Evolutionary conservation across 2,888 invertebrate genomes (phyloP).

Genomic region (Aproaerema taeniolella): DNA sequence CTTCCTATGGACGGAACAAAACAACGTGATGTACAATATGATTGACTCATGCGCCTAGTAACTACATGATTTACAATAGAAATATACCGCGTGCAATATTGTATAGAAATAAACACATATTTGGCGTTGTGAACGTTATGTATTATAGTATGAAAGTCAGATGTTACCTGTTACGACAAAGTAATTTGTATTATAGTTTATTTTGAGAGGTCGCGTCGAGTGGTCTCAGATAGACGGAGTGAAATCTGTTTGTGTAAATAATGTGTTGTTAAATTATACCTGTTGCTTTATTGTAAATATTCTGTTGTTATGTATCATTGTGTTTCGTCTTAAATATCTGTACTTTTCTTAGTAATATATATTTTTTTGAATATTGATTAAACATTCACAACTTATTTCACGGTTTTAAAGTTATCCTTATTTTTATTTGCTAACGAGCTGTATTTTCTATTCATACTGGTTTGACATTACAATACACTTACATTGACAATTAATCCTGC

Average conservation of each 20-base stretch:
- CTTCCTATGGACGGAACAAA: conserved; percentile 60
- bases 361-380: conserved; percentile 48
- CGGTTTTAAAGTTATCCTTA: conserved; percentile 32
- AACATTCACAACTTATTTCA: conserved; percentile 41
- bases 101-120: conserved; percentile 67
- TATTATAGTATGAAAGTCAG: conserved; percentile 75
- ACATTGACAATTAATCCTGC: too few relatives aligned
- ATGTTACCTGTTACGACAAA: conserved; percentile 78
- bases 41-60: conserved; percentile 53
- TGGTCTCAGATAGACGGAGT: conserved; percentile 46
- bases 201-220: conserved; percentile 45
- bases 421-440: conserved; percentile 28
- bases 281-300: conserved; percentile 74
- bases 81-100: conserved; percentile 75
- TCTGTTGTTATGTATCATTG: conserved; percentile 62
- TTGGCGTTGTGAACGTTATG: conserved; percentile 76
- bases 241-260: conserved; percentile 60
- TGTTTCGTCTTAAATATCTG: conserved; percentile 49
- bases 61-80: conserved; percentile 60
- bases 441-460: conserved; percentile 18
- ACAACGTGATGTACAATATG: conserved; percentile 49
- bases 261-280: conserved; percentile 71
- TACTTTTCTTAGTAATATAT: conserved; percentile 45
- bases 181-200: conserved; percentile 70
- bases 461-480: too few relatives aligned